These are phyloP conservation scores for Frieseomelitta varia DNA, from an alignment of 1,140 invertebrate species.

Conservation along the genomic window DNA sequence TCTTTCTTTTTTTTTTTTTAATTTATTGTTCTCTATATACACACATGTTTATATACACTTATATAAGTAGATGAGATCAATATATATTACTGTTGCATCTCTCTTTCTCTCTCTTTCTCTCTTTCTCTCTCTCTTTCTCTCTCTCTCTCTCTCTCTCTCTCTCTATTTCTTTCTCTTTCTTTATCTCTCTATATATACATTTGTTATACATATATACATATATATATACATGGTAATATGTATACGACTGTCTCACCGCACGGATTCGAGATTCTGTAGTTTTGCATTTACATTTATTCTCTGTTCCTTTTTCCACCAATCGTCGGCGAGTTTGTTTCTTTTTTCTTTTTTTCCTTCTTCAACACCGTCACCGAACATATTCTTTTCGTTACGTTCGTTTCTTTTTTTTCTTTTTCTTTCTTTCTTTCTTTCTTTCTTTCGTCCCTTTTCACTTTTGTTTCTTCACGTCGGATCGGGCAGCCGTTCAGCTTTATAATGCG, in stretches of 20 bases:
- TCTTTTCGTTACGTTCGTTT: background rate
- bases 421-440: background rate
- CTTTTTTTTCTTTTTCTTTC: too few relatives aligned
- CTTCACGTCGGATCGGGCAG: background rate
- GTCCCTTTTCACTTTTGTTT: conserved; percentile 10
- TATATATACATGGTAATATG: conserved; percentile 48
- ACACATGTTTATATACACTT: conserved; percentile 54
- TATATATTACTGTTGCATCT: conserved; percentile 67
- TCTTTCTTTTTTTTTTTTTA: too few relatives aligned
- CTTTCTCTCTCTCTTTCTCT: conserved; percentile 31
- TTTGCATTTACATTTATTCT: conserved; percentile 13
- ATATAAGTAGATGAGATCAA: conserved; percentile 58
- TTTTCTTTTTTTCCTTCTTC: background rate
- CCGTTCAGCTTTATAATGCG: conserved; percentile 24
- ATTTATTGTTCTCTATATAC: conserved; percentile 58
- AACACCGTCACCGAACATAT: background rate
- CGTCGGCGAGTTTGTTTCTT: background rate
- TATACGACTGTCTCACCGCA: conserved; percentile 55
- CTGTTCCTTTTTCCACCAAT: conserved; percentile 4
- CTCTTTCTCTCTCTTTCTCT: conserved; percentile 48
- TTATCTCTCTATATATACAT: conserved; percentile 33
- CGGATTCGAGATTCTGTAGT: conserved; percentile 49
- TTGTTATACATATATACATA: conserved; percentile 39
- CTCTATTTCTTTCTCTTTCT: conserved; percentile 50
- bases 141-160: conserved; percentile 51